Conservation (phyloP, 1,140 invertebrate species). For the Heliconius himera region DNA sequence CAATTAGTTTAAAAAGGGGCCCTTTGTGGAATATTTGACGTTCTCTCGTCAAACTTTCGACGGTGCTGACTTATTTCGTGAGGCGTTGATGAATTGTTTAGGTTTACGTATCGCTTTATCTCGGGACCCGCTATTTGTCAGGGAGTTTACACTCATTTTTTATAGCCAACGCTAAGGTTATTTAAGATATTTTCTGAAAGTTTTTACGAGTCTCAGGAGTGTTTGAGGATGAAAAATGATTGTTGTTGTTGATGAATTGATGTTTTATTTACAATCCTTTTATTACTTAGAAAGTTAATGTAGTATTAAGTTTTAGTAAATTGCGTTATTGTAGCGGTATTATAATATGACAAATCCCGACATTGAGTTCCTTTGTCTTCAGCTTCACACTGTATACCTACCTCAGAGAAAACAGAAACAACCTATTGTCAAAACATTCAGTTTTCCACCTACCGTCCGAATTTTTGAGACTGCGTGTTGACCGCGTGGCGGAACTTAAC, state of each 20-base stretch:
- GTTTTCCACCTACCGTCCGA: too few species aligned
- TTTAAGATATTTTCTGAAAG: not conserved
- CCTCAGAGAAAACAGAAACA: too few species aligned
- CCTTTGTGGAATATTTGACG: slow-evolving; percentile 31
- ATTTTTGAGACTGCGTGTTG: too few species aligned
- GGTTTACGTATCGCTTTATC: slow-evolving; percentile 14
- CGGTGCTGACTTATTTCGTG: slow-evolving; percentile 14
- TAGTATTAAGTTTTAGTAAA: too few species aligned
- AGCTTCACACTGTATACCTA: too few species aligned
- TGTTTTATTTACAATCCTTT: too few species aligned
- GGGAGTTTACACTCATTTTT: not conserved
- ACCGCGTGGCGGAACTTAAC: too few species aligned
- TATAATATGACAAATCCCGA: too few species aligned
- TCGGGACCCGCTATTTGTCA: not conserved
- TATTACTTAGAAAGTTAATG: too few species aligned
- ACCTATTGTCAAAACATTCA: too few species aligned
- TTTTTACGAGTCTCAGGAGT: not conserved
- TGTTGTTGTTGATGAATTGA: not conserved
- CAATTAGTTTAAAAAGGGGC: slow-evolving; percentile 27
- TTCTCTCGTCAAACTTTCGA: slow-evolving; percentile 11
- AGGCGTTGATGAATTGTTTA: slow-evolving; percentile 33
- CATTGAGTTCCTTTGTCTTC: too few species aligned
- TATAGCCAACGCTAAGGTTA: not conserved
- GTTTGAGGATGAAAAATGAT: not conserved
- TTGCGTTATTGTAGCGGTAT: too few species aligned